phyloP scores from a whole-genome alignment of 2,797 vertebrate genomes.

The Enteromius mattozi region DNA sequence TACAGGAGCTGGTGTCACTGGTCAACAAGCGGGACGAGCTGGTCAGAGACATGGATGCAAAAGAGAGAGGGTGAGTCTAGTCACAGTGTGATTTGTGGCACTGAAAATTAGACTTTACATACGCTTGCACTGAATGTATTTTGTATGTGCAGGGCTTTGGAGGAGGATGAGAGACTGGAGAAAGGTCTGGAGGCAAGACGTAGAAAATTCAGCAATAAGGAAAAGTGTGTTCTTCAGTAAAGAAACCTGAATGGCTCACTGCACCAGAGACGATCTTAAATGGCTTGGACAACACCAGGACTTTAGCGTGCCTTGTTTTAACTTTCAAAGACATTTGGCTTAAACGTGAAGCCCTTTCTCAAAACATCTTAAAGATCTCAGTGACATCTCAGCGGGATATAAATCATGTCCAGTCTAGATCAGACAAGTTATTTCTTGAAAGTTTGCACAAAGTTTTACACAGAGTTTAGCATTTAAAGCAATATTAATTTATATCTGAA shows the following conservation, averaged over 20 bases:
- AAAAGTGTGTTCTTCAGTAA: conserved; percentile 85
- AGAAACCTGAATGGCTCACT: not conserved
- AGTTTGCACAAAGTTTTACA: conserved; percentile 23
- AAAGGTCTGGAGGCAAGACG: conserved; percentile 85
- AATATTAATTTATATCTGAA: conserved; percentile 32
- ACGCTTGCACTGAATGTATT: conserved; percentile 27
- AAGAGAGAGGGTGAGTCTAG: conserved; percentile 85
- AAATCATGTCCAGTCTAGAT: not conserved
- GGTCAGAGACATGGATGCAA: conserved; percentile 88
- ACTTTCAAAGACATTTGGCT: not conserved
- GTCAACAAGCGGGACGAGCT: conserved; percentile 91
- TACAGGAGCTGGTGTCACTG: conserved; percentile 88
- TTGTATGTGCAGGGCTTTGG: conserved; percentile 77
- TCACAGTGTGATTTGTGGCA: not conserved
- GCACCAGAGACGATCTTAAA: not conserved
- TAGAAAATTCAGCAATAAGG: conserved; percentile 84
- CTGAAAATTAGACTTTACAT: not conserved
- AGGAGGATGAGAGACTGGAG: conserved; percentile 88
- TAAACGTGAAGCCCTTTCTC: not conserved
- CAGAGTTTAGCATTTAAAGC: conserved; percentile 9
- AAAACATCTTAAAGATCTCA: conserved; percentile 17
- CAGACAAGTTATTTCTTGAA: not conserved
- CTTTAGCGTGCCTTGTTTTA: conserved; percentile 32
- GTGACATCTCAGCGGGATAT: not conserved
- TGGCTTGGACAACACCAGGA: conserved; percentile 5